A percentile compares a stretch with the other conserved stretches of the same genome.
Conservation (phyloP, 2,113 vertebrate species). For the Eulacestoma nigropectus region DNA sequence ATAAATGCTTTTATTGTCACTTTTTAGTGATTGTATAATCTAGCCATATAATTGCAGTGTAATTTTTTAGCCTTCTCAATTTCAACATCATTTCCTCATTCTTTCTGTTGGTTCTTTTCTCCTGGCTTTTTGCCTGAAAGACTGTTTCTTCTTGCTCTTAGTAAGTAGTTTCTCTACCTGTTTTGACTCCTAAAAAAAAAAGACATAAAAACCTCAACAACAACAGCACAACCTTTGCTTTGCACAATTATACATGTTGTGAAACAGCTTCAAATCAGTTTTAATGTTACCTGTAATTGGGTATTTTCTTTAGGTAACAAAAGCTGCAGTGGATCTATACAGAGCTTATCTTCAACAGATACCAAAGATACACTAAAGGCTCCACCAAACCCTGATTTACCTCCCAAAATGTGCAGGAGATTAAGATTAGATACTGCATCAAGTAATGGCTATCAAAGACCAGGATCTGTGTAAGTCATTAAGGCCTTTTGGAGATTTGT, state of each 20-base stretch:
- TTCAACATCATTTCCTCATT: background rate
- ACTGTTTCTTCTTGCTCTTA: background rate
- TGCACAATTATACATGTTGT: background rate
- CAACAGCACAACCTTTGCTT: background rate
- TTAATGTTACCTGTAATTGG: conserved; percentile 16
- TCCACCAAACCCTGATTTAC: conserved; percentile 79
- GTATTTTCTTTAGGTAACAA: conserved; percentile 80
- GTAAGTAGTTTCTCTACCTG: conserved; percentile 4
- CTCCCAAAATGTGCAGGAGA: conserved; percentile 79
- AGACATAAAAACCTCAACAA: background rate
- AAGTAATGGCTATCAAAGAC: conserved; percentile 89
- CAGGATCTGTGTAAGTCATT: conserved; percentile 88
- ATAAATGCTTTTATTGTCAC: background rate
- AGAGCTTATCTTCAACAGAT: conserved; percentile 87
- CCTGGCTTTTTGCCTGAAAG: background rate
- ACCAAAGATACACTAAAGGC: conserved; percentile 76
- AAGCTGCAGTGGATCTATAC: conserved; percentile 88
- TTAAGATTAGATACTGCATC: conserved; percentile 74
- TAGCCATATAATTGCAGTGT: background rate
- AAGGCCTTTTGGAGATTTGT: background rate
- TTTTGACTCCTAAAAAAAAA: background rate
- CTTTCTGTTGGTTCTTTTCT: background rate
- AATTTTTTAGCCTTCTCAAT: background rate
- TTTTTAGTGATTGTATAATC: background rate
- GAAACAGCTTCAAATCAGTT: background rate